Evolutionary conservation across 2,113 vertebrate genomes (phyloP).

Genomic region (Otus sunia): DNA sequence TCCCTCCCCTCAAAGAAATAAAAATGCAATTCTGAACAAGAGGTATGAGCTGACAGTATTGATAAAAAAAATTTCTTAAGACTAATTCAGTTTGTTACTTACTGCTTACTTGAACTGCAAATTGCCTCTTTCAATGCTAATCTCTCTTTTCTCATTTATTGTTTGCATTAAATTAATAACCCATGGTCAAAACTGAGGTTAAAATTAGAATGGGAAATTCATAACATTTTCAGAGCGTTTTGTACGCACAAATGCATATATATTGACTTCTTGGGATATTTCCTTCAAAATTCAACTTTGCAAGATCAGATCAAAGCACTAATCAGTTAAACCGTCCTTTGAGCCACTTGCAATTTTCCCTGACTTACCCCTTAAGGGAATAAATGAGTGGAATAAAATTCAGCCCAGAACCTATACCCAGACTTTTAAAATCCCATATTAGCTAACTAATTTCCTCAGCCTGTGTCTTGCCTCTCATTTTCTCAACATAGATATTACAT

Average conservation of each 20-base stretch:
- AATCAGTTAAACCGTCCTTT: neutral
- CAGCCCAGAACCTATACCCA: neutral
- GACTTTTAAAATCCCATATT: neutral
- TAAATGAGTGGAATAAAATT: neutral
- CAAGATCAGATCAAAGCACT: neutral
- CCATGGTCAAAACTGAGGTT: neutral
- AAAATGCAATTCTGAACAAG: neutral
- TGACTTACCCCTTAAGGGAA: neutral
- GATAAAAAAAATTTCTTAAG: neutral
- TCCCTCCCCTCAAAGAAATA: neutral
- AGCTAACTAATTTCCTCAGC: neutral
- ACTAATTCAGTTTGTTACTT: neutral
- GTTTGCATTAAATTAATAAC: neutral
- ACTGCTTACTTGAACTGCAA: neutral
- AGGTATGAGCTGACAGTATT: rapidly evolving
- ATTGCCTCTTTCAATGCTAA: neutral
- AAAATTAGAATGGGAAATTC: neutral
- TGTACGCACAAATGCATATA: neutral
- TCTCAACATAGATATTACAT: rapidly evolving
- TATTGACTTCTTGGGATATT: neutral
- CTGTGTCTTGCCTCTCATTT: neutral
- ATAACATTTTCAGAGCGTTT: neutral
- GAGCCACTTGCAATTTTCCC: neutral
- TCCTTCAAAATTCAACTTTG: neutral
- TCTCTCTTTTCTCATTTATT: neutral